Evolutionary conservation across 2,888 invertebrate genomes (phyloP).

Genomic region (Cheilosia urbana): DNA sequence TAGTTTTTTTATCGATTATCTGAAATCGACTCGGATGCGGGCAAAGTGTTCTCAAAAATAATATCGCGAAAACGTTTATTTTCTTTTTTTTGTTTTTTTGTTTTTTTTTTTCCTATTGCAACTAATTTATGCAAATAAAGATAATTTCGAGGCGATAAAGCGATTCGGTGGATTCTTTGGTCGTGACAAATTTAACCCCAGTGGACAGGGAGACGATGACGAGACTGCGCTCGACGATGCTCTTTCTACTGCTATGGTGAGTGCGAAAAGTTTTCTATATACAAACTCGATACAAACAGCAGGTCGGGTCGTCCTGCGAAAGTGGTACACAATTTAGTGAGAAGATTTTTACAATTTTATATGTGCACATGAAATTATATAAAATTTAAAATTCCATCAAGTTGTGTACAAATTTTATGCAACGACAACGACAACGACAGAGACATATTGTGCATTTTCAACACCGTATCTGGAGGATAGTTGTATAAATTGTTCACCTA

Average conservation of each 20-base stretch:
- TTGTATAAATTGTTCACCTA: too few relatives aligned
- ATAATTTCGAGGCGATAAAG: background rate
- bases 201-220: conserved; percentile 13
- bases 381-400: background rate
- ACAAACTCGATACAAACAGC: too few relatives aligned
- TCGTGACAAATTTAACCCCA: background rate
- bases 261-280: background rate
- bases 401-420: background rate
- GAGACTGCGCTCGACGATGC: conserved; percentile 42
- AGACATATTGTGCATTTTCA: too few relatives aligned
- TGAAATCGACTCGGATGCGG: conserved; percentile 51
- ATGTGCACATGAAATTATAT: too few relatives aligned
- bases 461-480: too few relatives aligned
- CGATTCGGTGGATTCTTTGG: background rate
- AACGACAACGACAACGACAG: too few relatives aligned
- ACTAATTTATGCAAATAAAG: background rate
- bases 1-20: conserved; percentile 22
- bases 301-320: too few relatives aligned
- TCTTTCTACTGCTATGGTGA: conserved; percentile 47
- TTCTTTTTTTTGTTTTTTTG: background rate
- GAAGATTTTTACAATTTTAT: too few relatives aligned
- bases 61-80: background rate
- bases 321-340: too few relatives aligned
- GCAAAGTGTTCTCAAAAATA: conserved; percentile 44
- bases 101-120: background rate